Percentiles rank a stretch among this genome's conserved stretches.
These are phyloP conservation scores for Chymomyza costata DNA, from an alignment of 1,140 invertebrate species.

Conservation along the genomic window DNA sequence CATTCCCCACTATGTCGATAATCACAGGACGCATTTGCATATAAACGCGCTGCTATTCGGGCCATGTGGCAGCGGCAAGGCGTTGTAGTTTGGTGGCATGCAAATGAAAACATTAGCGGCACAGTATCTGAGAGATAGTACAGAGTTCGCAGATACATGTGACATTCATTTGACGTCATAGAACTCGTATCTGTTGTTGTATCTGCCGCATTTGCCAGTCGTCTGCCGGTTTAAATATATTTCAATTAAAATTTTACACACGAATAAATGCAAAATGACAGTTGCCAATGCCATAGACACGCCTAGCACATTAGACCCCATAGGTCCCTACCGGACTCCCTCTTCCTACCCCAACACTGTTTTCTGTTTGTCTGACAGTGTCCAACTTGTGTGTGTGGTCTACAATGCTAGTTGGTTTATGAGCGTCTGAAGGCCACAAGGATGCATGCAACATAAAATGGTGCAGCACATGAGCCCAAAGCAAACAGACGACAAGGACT, in stretches of 20 bases:
- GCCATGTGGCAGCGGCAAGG: conserved; percentile 25
- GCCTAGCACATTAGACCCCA: conserved; percentile 55
- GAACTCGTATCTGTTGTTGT: neutral
- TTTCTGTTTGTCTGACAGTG: conserved; percentile 16
- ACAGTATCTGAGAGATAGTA: conserved; percentile 19
- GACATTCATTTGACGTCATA: conserved; percentile 35
- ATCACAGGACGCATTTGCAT: conserved; percentile 64
- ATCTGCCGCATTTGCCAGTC: conserved; percentile 12
- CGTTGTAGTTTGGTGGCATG: conserved; percentile 30
- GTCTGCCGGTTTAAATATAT: conserved; percentile 58
- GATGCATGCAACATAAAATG: conserved; percentile 46
- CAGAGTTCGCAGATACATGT: conserved; percentile 35
- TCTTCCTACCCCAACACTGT: neutral
- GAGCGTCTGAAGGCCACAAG: conserved; percentile 61
- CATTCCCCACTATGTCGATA: too few relatives aligned
- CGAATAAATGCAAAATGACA: conserved; percentile 54
- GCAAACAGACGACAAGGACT: too few relatives aligned
- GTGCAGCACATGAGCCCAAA: conserved; percentile 18
- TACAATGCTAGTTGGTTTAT: conserved; percentile 40
- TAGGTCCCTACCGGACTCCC: too few relatives aligned
- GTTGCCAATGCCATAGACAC: conserved; percentile 29
- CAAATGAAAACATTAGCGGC: conserved; percentile 70
- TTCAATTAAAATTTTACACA: conserved; percentile 72
- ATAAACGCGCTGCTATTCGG: conserved; percentile 49
- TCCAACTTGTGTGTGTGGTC: conserved; percentile 37